Evolutionary conservation across 2,113 vertebrate species (phyloP).

Genomic region (Gadus chalcogrammus): DNA sequence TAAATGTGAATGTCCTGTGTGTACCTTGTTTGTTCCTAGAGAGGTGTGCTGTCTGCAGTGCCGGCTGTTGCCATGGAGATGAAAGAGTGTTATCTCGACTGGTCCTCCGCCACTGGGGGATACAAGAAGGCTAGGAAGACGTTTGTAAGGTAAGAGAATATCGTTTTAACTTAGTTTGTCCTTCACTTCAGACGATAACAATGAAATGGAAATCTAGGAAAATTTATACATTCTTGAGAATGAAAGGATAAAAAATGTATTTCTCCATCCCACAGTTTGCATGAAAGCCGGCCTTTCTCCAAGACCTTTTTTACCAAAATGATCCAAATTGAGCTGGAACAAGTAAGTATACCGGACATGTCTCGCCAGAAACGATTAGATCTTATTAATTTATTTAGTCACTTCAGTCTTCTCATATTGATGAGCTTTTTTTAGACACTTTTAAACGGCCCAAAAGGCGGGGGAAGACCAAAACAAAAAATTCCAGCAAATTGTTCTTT

Average conservation of each 20-base stretch:
- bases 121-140: conserved; percentile 84
- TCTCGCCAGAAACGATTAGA: too few species aligned
- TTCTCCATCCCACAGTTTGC: conserved; percentile 70
- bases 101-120: conserved; percentile 82
- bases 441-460: too few species aligned
- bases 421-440: too few species aligned
- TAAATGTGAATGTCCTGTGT: background rate
- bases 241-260: background rate
- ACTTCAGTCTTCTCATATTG: too few species aligned
- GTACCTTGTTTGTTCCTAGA: conserved; percentile 68
- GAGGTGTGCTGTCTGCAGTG: conserved; percentile 71
- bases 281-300: conserved; percentile 84
- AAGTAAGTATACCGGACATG: conserved; percentile 69
- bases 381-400: too few species aligned
- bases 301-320: conserved; percentile 88
- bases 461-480: too few species aligned
- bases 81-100: conserved; percentile 88
- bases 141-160: conserved; percentile 80
- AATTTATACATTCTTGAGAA: background rate
- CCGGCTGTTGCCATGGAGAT: conserved; percentile 74
- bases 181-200: background rate
- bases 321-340: conserved; percentile 91
- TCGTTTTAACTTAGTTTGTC: too few species aligned
- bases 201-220: background rate
- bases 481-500: too few species aligned